These are phyloP conservation scores for Aethina tumida DNA, from an alignment of 1,140 invertebrate species.

Conservation along the genomic window DNA sequence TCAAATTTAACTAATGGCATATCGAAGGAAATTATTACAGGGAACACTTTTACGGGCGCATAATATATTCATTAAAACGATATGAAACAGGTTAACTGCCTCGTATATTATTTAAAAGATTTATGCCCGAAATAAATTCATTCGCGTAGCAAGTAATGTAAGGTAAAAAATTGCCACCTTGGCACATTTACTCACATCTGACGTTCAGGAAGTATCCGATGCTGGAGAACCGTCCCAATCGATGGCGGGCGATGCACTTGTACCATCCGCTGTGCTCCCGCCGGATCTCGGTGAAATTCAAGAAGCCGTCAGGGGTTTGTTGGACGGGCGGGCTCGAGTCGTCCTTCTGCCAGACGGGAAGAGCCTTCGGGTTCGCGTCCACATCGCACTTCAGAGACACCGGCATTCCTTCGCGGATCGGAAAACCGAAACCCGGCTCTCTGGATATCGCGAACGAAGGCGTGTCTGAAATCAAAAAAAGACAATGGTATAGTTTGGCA, in stretches of 20 bases:
- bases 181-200: slow-evolving; percentile 72
- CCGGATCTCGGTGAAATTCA: slow-evolving; percentile 71
- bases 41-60: too few species aligned
- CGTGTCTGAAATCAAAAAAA: slow-evolving; percentile 52
- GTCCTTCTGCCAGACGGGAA: slow-evolving; percentile 73
- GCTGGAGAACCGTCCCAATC: slow-evolving; percentile 72
- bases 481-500: neutral
- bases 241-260: slow-evolving; percentile 73
- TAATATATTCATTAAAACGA: too few species aligned
- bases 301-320: slow-evolving; percentile 62
- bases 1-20: too few species aligned
- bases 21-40: too few species aligned
- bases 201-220: slow-evolving; percentile 85
- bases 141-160: neutral
- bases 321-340: slow-evolving; percentile 50
- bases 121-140: neutral
- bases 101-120: too few species aligned
- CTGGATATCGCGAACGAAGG: slow-evolving; percentile 84
- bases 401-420: slow-evolving; percentile 70
- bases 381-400: slow-evolving; percentile 83
- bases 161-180: too few species aligned
- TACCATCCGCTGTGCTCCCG: slow-evolving; percentile 79
- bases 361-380: slow-evolving; percentile 79
- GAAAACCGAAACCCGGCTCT: slow-evolving; percentile 79
- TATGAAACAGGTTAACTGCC: too few species aligned